Evolutionary conservation across 2,797 vertebrate genomes (phyloP).

Genomic region (Fringilla coelebs): DNA sequence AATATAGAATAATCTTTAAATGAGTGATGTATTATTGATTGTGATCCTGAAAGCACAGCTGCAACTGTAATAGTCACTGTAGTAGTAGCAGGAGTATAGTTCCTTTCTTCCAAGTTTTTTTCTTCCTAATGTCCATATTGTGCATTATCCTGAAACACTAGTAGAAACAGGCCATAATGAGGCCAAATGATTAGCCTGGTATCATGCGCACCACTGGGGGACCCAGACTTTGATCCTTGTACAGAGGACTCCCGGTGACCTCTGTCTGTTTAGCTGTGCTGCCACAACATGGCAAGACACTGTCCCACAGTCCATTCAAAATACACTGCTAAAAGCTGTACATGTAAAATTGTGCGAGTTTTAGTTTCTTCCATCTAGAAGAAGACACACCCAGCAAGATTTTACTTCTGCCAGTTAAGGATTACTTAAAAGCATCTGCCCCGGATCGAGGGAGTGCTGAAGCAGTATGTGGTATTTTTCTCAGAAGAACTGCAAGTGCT

Average conservation of each 20-base stretch:
- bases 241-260: background rate
- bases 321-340: background rate
- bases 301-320: background rate
- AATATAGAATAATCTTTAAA: background rate
- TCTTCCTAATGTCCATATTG: background rate
- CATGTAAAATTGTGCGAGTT: background rate
- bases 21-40: background rate
- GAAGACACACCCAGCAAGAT: background rate
- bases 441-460: background rate
- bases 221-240: background rate
- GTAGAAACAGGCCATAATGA: background rate
- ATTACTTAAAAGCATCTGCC: background rate
- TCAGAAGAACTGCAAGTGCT: constrained; percentile 2
- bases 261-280: background rate
- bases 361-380: background rate
- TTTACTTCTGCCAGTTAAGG: background rate
- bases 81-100: background rate
- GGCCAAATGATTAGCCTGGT: background rate
- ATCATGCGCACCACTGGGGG: background rate
- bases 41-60: background rate
- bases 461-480: background rate
- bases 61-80: background rate
- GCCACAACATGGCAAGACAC: background rate
- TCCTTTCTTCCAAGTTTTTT: background rate
- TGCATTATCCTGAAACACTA: background rate